Conservation (phyloP, 2,888 invertebrate species). For the Drosophila tripunctata region DNA sequence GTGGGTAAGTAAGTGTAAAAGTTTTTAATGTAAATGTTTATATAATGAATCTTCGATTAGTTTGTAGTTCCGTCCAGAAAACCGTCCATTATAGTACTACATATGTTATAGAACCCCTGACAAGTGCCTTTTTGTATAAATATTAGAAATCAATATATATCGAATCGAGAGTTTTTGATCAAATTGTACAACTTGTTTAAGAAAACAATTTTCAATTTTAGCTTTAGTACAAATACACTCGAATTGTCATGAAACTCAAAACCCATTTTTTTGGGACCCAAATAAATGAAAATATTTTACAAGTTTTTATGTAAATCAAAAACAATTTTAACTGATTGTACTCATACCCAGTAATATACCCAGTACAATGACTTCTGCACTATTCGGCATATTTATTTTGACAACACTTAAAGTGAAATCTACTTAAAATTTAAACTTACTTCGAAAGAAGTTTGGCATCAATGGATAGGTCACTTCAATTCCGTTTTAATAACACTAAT, state of each 20-base stretch:
- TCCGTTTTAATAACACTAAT: too few species aligned
- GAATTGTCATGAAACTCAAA: slow-evolving; percentile 21
- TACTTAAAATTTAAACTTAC: too few species aligned
- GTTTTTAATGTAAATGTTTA: slow-evolving; percentile 13
- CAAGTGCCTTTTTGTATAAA: slow-evolving; percentile 51
- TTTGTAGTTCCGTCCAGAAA: slow-evolving; percentile 26
- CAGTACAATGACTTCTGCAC: too few species aligned
- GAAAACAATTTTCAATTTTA: slow-evolving; percentile 14
- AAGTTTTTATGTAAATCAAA: neutral
- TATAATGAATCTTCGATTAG: slow-evolving; percentile 31
- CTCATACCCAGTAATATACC: too few species aligned
- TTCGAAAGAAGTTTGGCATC: too few species aligned
- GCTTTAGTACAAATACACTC: slow-evolving; percentile 32
- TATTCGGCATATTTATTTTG: too few species aligned
- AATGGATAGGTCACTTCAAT: too few species aligned
- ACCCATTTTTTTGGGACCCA: slow-evolving; percentile 34
- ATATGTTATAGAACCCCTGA: slow-evolving; percentile 20
- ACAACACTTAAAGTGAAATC: too few species aligned
- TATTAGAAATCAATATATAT: neutral
- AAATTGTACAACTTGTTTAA: neutral
- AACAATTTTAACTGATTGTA: too few species aligned
- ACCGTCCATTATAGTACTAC: slow-evolving; percentile 34
- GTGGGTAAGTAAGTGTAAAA: too few species aligned
- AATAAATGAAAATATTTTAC: slow-evolving; percentile 40
- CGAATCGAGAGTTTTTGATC: neutral